Percentiles rank a stretch among this genome's conserved stretches.
Evolutionary conservation across 2,797 vertebrate genomes (phyloP).

Genomic region (Argya squamiceps): DNA sequence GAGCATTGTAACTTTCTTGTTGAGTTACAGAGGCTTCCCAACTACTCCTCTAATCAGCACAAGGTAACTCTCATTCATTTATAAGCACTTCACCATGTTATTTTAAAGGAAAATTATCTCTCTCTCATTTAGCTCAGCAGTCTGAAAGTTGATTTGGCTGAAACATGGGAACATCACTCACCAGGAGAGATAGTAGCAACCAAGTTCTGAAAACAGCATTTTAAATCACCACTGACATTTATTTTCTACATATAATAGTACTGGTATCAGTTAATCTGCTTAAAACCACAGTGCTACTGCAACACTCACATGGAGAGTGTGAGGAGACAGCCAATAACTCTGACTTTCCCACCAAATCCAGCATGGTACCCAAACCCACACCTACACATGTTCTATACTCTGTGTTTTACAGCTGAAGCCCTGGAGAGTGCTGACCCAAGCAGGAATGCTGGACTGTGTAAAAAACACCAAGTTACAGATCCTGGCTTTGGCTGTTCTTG

Average conservation of each 20-base stretch:
- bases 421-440: background rate
- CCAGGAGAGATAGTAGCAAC: background rate
- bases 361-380: background rate
- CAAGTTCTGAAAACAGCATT: background rate
- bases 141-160: background rate
- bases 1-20: background rate
- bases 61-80: background rate
- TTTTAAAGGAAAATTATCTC: background rate
- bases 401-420: background rate
- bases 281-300: background rate
- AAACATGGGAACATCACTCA: background rate
- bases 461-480: background rate
- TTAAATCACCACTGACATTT: background rate
- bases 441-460: background rate
- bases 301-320: background rate
- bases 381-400: fast-evolving
- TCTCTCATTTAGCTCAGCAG: background rate
- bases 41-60: background rate
- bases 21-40: background rate
- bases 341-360: background rate
- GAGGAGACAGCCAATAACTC: background rate
- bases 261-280: background rate
- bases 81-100: background rate
- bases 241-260: background rate
- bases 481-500: background rate